These are phyloP conservation scores for Patella caerulea DNA, from an alignment of 2,888 invertebrate genomes.

Conservation along the genomic window DNA sequence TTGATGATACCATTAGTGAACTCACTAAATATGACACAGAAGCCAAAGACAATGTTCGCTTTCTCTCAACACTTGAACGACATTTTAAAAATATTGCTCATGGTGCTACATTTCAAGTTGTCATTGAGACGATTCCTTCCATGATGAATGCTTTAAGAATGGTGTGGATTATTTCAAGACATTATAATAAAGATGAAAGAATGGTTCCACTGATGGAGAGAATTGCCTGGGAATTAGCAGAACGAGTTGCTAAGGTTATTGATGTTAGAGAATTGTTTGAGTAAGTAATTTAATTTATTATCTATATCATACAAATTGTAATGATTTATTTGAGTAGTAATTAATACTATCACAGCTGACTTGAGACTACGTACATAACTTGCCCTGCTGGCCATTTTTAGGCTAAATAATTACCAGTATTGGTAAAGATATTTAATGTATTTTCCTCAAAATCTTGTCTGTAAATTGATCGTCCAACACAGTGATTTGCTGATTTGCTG, in stretches of 20 bases:
- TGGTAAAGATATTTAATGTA: too few species aligned
- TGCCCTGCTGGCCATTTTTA: too few species aligned
- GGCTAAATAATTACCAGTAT: too few species aligned
- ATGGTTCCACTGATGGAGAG: conserved; percentile 88
- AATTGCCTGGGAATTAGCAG: conserved; percentile 86
- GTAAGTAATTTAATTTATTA: conserved; percentile 74
- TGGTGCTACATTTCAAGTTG: conserved; percentile 80
- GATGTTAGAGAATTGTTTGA: conserved; percentile 83
- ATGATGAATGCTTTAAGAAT: conserved; percentile 88
- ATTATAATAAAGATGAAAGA: conserved; percentile 86
- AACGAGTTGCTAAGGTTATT: conserved; percentile 82
- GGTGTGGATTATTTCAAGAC: conserved; percentile 91
- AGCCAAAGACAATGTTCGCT: conserved; percentile 84
- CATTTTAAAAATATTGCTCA: conserved; percentile 84
- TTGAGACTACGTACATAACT: too few species aligned
- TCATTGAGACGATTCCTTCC: conserved; percentile 82
- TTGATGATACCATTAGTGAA: conserved; percentile 77
- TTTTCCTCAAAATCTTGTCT: too few species aligned
- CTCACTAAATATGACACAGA: conserved; percentile 80
- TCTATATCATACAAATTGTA: too few species aligned
- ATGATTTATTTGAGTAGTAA: too few species aligned
- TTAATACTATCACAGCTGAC: too few species aligned
- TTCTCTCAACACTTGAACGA: conserved; percentile 81
- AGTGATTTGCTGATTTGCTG: too few species aligned
- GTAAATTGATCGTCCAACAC: too few species aligned